A percentile compares a stretch with the other conserved stretches of the same genome.
phyloP scores from a whole-genome alignment of 2,888 invertebrate species.

The Drosophila demipolita region DNA sequence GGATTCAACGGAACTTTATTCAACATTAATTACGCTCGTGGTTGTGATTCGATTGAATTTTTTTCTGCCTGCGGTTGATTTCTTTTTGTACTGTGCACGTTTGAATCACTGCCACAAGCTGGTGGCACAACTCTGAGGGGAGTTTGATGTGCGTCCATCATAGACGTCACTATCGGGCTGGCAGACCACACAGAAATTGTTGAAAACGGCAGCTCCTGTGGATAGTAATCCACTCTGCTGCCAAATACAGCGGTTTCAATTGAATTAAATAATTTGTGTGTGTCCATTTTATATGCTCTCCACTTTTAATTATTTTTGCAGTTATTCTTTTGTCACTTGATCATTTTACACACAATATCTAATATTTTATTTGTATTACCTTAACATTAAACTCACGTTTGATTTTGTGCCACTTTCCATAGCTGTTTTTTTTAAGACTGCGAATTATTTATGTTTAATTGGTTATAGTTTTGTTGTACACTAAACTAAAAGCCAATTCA shows the following conservation, averaged over 20 bases:
- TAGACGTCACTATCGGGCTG: conserved; percentile 46
- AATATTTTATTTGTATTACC: conserved; percentile 28
- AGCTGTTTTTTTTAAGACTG: conserved; percentile 21
- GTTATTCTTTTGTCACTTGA: conserved; percentile 24
- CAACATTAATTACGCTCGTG: conserved; percentile 69
- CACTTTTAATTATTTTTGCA: conserved; percentile 46
- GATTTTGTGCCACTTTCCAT: conserved; percentile 13
- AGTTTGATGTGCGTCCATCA: conserved; percentile 62
- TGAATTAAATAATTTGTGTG: conserved; percentile 73
- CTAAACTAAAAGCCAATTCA: conserved; percentile 1
- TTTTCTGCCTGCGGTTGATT: conserved; percentile 36
- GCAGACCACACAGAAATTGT: conserved; percentile 31
- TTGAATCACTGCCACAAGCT: conserved; percentile 66
- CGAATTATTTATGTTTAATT: conserved; percentile 24
- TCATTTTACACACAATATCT: conserved; percentile 42
- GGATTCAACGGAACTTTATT: conserved; percentile 58
- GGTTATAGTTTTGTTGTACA: not conserved
- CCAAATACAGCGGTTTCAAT: conserved; percentile 72
- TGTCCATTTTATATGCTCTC: conserved; percentile 65
- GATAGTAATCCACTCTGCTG: conserved; percentile 61
- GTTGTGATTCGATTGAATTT: conserved; percentile 58
- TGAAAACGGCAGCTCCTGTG: conserved; percentile 32
- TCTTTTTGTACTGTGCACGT: conserved; percentile 48
- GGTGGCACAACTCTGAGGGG: conserved; percentile 20
- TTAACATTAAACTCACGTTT: conserved; percentile 30